Evolutionary conservation across 1,140 invertebrate species (phyloP).

Genomic region (Diorhabda elongata): DNA sequence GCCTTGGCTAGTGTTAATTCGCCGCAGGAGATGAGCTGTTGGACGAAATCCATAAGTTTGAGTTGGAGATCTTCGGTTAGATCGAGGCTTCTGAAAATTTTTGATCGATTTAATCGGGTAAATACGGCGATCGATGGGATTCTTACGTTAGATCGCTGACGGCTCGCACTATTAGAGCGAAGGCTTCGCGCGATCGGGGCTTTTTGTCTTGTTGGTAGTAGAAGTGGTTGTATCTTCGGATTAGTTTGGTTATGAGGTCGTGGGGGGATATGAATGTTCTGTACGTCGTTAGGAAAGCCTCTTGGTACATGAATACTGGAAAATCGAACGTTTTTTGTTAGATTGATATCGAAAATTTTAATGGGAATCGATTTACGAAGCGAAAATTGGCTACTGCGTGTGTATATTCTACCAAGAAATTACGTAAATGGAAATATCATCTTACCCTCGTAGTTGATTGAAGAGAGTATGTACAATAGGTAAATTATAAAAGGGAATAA

Average conservation of each 20-base stretch:
- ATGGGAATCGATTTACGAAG: background rate
- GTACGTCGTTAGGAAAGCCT: constrained; percentile 95
- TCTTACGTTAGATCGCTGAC: constrained; percentile 90
- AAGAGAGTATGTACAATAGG: no score
- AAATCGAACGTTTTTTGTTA: constrained; percentile 21
- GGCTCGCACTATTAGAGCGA: constrained; percentile 84
- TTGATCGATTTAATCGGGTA: background rate
- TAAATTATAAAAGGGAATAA: no score
- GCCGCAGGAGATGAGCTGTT: constrained; percentile 80
- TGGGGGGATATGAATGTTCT: constrained; percentile 89
- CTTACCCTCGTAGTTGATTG: no score
- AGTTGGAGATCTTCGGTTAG: constrained; percentile 69
- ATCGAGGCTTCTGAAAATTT: constrained; percentile 69
- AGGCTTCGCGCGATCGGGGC: constrained; percentile 79
- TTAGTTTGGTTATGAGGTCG: constrained; percentile 82
- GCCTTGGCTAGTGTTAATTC: constrained; percentile 85
- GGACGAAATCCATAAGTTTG: constrained; percentile 85
- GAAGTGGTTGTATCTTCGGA: constrained; percentile 81
- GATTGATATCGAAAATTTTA: background rate
- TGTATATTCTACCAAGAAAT: background rate
- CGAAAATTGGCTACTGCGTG: background rate
- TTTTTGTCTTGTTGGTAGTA: constrained; percentile 69
- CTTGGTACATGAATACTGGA: constrained; percentile 89
- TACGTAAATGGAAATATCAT: background rate
- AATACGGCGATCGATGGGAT: background rate